A percentile compares a stretch with the other conserved stretches of the same genome.
phyloP scores from a whole-genome alignment of 2,888 invertebrate genomes.

The Lysandra coridon region DNA sequence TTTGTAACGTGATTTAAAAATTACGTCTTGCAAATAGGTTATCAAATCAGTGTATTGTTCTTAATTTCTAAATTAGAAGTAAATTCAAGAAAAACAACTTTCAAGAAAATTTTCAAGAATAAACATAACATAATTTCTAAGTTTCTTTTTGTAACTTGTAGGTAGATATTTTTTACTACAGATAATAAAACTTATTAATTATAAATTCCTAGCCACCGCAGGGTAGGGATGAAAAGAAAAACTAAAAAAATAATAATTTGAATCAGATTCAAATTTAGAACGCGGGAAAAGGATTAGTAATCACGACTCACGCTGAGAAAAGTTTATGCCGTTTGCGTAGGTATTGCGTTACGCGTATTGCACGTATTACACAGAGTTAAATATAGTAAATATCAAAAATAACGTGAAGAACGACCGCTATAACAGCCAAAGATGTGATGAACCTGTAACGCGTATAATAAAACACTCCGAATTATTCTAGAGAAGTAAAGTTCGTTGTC shows the following conservation, averaged over 20 bases:
- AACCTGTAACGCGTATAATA: constrained; percentile 44
- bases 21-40: not conserved
- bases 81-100: no score
- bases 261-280: not conserved
- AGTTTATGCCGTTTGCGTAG: not conserved
- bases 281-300: not conserved
- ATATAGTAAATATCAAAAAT: constrained; percentile 28
- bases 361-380: not conserved
- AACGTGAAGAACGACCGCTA: constrained; percentile 15
- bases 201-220: no score
- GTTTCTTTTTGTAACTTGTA: no score
- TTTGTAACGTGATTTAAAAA: not conserved
- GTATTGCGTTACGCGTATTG: not conserved
- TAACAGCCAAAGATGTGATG: constrained; percentile 43
- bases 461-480: constrained; percentile 53
- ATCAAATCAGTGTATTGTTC: not conserved
- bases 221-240: no score
- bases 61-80: not conserved
- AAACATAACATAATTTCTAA: no score
- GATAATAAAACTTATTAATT: no score
- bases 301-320: not conserved
- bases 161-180: no score
- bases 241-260: not conserved
- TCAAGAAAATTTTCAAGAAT: no score
- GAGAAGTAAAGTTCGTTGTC: constrained; percentile 64